Base-by-base conservation (phyloP, 2,797 vertebrate species). In the Podarcis lilfordi region DNA sequence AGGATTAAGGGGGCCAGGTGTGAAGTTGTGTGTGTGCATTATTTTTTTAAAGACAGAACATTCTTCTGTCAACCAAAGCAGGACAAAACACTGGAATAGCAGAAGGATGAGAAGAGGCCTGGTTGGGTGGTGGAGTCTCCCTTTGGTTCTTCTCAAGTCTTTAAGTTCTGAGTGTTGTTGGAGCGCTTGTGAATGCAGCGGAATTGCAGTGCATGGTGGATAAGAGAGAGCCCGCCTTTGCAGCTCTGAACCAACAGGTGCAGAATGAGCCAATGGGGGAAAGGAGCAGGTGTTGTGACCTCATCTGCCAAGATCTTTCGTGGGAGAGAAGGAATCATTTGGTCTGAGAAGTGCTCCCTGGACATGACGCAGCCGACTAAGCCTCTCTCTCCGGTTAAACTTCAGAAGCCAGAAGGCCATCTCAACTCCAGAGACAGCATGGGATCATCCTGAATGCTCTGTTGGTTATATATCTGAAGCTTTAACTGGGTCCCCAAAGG, bases 301-400 rank as follows among this genome's bases (percentile, higher is more conserved):
- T 66, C 25, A 93, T 89, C 86, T 92, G 89, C 88, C 82, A 90
- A 89, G 87, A 85, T 71, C 85, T 88, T 40, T 0, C 0, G 27
- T 80, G 8, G 15, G 84, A 71, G 79, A 74, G 37, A 19, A 86
- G 85, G 27, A 85, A 82, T 76, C 0, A 0, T 82, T 64, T 59
- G 10, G 0, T 0, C 0, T 21, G 43, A 72, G 40, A 79, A 72
- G 4, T 0, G 0, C 0, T 29, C 40, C 37, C 25, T 5, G 13
- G 37, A 4, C 35, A n/a, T 5, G 8, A 29, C 2, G 21, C 17
- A 9, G 23, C 66, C 8, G 2, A 74, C 8, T 3, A 25, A 66
- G 37, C 50, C 23, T 21, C 76, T 21, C 29, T 11, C 37, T 25
- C 50, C 23, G 4, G 40, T 4, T 43, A 64, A 40, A 43, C n/a